phyloP scores from a whole-genome alignment of 2,888 invertebrate genomes.

The Nomada ferruginata region DNA sequence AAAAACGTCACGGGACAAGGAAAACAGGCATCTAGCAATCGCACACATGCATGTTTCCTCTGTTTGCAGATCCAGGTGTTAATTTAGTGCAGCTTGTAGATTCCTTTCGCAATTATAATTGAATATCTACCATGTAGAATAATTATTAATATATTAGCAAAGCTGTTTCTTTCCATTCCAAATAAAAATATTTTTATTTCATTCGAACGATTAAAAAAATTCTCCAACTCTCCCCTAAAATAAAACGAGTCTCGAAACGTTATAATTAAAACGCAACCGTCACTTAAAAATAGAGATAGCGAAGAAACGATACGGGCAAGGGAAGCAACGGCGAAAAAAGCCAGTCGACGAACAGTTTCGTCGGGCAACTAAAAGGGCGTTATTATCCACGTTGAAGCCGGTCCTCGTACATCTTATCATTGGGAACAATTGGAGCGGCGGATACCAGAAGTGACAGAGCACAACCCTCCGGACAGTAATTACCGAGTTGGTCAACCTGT shows the following conservation, averaged over 20 bases:
- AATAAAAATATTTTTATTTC: too few species aligned
- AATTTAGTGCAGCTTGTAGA: background rate
- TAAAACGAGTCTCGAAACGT: too few species aligned
- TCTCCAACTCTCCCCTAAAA: background rate
- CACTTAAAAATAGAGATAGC: background rate
- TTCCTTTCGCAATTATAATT: too few species aligned
- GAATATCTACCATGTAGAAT: too few species aligned
- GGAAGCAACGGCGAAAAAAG: background rate
- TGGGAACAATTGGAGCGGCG: conserved; percentile 48
- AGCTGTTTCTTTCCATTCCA: too few species aligned
- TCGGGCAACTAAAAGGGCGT: conserved; percentile 15
- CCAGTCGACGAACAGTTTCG: background rate
- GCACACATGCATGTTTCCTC: background rate
- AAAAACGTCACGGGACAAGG: conserved; percentile 42
- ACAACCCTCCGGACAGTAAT: conserved; percentile 65
- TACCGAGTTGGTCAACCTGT: conserved; percentile 79
- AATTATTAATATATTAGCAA: too few species aligned
- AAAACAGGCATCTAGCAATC: conserved; percentile 43
- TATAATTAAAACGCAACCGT: background rate
- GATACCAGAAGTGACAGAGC: background rate
- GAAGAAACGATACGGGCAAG: background rate
- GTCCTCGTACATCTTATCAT: conserved; percentile 64
- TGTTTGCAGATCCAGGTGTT: conserved; percentile 8
- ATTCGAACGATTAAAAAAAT: too few species aligned
- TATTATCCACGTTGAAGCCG: conserved; percentile 4